These are phyloP conservation scores for Botrylloides violaceus DNA, from an alignment of 23 tunicate species.

Conservation along the genomic window DNA sequence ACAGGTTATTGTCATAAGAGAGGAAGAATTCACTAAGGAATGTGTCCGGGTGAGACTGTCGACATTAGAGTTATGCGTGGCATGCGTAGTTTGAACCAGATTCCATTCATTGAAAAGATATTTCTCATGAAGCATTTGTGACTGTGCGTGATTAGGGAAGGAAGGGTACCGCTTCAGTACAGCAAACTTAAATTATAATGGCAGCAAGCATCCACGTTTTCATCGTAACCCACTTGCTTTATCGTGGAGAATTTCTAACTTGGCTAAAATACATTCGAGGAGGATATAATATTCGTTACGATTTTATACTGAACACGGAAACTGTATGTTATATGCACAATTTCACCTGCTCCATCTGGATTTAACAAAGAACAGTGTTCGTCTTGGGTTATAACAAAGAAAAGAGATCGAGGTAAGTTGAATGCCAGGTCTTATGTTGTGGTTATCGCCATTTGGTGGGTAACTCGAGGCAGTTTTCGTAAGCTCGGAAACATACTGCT, in stretches of 20 bases:
- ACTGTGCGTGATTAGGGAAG: not conserved
- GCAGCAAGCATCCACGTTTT: not conserved
- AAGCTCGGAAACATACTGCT: too few species aligned
- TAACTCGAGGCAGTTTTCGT: too few species aligned
- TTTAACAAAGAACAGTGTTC: not conserved
- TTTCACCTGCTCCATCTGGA: not conserved
- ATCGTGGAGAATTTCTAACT: not conserved
- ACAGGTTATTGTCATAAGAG: too few species aligned
- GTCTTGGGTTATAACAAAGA: not conserved
- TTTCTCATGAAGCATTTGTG: slow-evolving; percentile 18
- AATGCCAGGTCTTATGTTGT: too few species aligned
- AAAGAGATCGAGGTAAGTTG: too few species aligned
- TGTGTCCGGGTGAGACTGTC: slow-evolving; percentile 1
- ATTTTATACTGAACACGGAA: not conserved
- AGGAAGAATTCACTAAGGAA: too few species aligned
- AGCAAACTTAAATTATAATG: not conserved
- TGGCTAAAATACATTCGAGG: not conserved
- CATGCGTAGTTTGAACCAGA: slow-evolving; percentile 61
- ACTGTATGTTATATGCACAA: not conserved
- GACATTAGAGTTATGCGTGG: slow-evolving; percentile 75
- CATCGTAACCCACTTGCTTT: not conserved
- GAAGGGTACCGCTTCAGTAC: not conserved
- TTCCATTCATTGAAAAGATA: slow-evolving; percentile 1
- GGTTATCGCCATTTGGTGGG: too few species aligned
- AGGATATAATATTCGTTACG: not conserved